Base-by-base conservation (phyloP, 2,888 invertebrate genomes). In the Oscheius myriophilus region DNA sequence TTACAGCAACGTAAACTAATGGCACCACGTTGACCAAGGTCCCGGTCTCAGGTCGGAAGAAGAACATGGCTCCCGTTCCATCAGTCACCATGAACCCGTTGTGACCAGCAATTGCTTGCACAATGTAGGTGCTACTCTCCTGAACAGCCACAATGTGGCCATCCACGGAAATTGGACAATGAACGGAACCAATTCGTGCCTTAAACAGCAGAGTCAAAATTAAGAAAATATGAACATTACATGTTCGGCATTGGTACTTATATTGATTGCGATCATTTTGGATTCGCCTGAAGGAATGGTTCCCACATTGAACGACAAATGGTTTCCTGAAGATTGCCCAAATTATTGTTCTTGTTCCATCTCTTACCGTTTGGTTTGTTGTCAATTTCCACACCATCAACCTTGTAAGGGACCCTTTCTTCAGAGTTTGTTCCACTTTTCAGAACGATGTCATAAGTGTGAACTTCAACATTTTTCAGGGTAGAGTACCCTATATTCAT, bases 401-500 rank as follows among this genome's bases (percentile, higher is more conserved):
- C 43, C 11, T 16, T 39, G 26, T 46, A 69, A 0, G 55, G 49
- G 1, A 54, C n/a, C 1, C 21, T 25, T 12, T 18, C 51, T 25
- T 45, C 55, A 53, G 63, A 33, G 9, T 33, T 33, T 3, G 33
- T 21, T 23, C 18, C 43, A 9, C 26, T 26, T 0, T 25, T 26
- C 1, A 69, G 46, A n/a, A 25, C 21, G n/a, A 69, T 16, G 16
- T 62, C 45, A 49, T 33, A 55, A 16, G 45, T 16, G 21, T 69
- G 46, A 16, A 69, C 55, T 45, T 55, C 46, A 0, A 76, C 72
- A 42, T 71, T 61, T 23, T 67, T 57, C 41, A 76, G 59, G 16
- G 65, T 58, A 3, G 74, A 69, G 52, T 76, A 76, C 11, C 78
- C 78, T 12, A 69, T 72, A 61, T 78, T 78, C n/a, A 78, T 73